phyloP scores from a whole-genome alignment of 2,797 vertebrate species.

The Brachymystax lenok region DNA sequence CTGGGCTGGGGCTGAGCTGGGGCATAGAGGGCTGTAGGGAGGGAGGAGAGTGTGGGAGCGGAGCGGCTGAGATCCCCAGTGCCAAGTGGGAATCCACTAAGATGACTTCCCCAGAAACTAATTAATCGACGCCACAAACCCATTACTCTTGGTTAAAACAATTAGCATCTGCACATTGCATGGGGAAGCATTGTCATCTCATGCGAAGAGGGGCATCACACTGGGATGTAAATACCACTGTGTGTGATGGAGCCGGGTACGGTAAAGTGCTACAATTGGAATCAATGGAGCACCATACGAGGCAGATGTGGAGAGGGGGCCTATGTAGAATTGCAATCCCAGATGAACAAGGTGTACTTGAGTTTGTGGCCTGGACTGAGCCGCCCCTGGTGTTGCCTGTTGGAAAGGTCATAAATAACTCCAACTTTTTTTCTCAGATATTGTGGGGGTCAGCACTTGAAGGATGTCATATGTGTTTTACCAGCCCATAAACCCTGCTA shows the following conservation, averaged over 20 bases:
- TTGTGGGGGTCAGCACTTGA: conserved; percentile 9
- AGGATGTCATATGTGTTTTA: neutral
- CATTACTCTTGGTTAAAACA: conserved; percentile 77
- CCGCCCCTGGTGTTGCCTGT: neutral
- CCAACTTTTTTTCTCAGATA: neutral
- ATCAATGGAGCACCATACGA: conserved; percentile 54
- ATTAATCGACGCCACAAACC: conserved; percentile 75
- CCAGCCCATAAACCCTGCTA: neutral
- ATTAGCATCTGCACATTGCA: conserved; percentile 74
- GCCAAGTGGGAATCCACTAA: conserved; percentile 69
- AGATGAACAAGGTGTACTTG: neutral
- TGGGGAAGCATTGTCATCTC: conserved; percentile 57
- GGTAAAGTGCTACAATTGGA: conserved; percentile 25
- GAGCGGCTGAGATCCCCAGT: conserved; percentile 58
- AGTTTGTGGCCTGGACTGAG: neutral
- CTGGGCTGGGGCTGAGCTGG: neutral
- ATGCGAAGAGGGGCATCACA: conserved; percentile 60
- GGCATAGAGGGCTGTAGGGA: conserved; percentile 21
- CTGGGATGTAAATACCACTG: conserved; percentile 67
- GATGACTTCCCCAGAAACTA: conserved; percentile 73
- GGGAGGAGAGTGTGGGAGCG: conserved; percentile 4
- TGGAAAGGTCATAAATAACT: conserved; percentile 26
- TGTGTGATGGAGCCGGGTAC: conserved; percentile 38
- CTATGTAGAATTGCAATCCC: conserved; percentile 34
- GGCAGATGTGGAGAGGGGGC: conserved; percentile 52